Base-by-base conservation (phyloP, 2,888 invertebrate species). In the Yponomeuta cagnagella region DNA sequence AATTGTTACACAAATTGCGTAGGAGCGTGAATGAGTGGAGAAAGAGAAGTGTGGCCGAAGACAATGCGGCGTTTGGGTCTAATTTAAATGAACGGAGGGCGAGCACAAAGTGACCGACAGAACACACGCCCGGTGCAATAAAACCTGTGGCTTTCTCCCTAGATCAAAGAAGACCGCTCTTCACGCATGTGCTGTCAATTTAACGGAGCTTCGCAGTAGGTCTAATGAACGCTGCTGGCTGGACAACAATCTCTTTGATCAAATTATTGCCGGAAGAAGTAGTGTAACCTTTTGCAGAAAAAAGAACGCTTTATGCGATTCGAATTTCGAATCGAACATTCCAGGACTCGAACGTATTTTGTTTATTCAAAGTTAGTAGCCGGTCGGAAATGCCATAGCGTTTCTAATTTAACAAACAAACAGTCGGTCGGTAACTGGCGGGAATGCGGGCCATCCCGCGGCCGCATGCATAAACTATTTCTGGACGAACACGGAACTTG, bases 121-220 rank as follows among this genome's bases (percentile, higher is more conserved):
- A 71, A 72, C 70, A 70, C 68, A 69, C 69, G 9, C 70, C 12
- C 30, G 33, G 66, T 69, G 72, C 69, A 72, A 72, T 72, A 70
- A 72, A 72, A 72, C 69, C 10, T 48, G 12, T 43, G 63, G 69
- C 71, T 69, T 69, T 71, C 70, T 31, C 66, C 15, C 67, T 66
- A 70, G 80, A 79, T 85, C 85, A 85, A 86, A 85, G 80, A 72
- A 70, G 48, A 33, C 68, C 72, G 73, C 71, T 82, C 71, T 82
- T 84, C 77, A 87, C 88, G 84, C 87, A 86, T 84, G 83, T 85
- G 85, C 80, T 78, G 76, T 74, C 81, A 82, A 81, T 84, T 80
- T 78, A 74, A 76, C 77, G 65, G 76, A 74, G 75, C 68, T 68
- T 68, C 48, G n/a, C 23, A 58, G 68, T n/a, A 10, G 48, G 30